Evolutionary conservation across 2,797 vertebrate species (phyloP).

Genomic region (Heteromormyrus szaboi): DNA sequence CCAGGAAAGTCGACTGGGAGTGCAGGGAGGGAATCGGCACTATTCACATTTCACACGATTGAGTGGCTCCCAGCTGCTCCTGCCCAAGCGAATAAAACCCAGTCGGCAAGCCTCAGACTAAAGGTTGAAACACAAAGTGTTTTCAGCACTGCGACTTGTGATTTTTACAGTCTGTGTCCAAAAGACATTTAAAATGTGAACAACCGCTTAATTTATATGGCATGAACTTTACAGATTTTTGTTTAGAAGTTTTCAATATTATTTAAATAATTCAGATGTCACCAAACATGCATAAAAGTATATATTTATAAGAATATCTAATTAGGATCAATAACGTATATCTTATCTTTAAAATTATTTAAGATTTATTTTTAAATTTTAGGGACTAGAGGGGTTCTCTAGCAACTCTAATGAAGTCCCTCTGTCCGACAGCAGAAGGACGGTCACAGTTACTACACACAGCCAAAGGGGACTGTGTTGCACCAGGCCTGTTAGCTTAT

Average conservation of each 20-base stretch:
- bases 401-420: conserved; percentile 77
- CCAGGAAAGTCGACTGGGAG: background rate
- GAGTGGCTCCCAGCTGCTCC: background rate
- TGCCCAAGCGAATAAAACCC: background rate
- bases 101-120: background rate
- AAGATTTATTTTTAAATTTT: background rate
- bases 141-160: no score
- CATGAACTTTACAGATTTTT: background rate
- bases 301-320: background rate
- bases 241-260: background rate
- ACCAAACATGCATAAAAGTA: background rate
- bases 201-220: background rate
- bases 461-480: conserved; percentile 40
- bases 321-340: background rate
- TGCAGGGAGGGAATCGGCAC: background rate
- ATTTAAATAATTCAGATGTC: background rate
- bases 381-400: conserved; percentile 70
- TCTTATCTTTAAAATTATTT: background rate
- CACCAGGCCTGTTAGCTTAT: background rate
- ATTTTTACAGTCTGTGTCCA: background rate
- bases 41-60: background rate
- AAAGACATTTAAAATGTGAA: background rate
- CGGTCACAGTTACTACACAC: conserved; percentile 80
- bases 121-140: background rate
- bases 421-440: conserved; percentile 81